Conservation (phyloP, 2,888 invertebrate genomes). For the Notodonta ziczac region DNA sequence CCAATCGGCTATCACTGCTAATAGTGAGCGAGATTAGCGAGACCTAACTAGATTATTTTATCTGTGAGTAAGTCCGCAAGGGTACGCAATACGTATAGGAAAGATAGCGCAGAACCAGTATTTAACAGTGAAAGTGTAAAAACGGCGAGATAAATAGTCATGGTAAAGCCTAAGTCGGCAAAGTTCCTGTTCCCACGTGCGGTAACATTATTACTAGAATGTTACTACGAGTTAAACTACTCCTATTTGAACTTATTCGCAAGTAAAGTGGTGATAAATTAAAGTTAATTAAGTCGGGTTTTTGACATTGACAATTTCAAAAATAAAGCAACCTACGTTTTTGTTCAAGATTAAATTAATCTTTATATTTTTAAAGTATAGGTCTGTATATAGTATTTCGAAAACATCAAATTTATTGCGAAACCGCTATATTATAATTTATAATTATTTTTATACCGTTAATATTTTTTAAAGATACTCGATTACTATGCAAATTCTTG, state of each 20-base stretch:
- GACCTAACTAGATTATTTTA: too few relatives aligned
- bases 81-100: background rate
- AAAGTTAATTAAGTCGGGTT: too few relatives aligned
- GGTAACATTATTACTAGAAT: background rate
- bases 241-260: too few relatives aligned
- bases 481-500: slow-evolving; percentile 22
- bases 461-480: slow-evolving; percentile 11
- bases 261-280: too few relatives aligned
- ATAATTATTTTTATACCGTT: background rate
- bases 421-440: slow-evolving; percentile 16
- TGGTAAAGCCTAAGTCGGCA: slow-evolving; percentile 1
- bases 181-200: slow-evolving; percentile 7
- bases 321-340: too few relatives aligned
- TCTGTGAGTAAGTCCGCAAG: background rate
- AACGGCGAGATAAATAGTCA: background rate
- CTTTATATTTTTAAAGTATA: too few relatives aligned
- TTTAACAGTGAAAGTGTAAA: slow-evolving; percentile 3
- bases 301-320: too few relatives aligned
- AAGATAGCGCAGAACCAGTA: background rate
- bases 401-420: too few relatives aligned
- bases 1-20: too few relatives aligned
- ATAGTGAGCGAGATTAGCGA: too few relatives aligned
- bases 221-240: background rate
- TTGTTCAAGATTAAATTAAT: too few relatives aligned
- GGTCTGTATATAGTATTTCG: too few relatives aligned